Percentiles rank a stretch among this genome's conserved stretches.
Conservation (phyloP, 2,797 vertebrate genomes). For the Poeciliopsis paucimaculata region DNA sequence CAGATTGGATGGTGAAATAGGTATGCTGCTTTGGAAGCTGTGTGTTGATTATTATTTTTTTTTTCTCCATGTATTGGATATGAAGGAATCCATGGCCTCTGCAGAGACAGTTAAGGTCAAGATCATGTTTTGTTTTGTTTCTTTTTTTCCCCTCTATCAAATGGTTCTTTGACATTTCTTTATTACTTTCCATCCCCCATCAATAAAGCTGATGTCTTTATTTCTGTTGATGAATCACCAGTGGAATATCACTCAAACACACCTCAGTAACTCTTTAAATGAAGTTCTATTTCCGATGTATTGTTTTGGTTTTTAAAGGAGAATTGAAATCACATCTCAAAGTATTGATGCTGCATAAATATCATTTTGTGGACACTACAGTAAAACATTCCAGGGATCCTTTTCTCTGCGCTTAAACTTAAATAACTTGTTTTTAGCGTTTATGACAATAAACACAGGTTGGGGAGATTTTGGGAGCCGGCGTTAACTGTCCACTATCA, state of each 20-base stretch:
- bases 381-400: not conserved
- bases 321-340: not conserved
- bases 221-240: not conserved
- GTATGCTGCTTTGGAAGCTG: constrained; percentile 53
- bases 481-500: not conserved
- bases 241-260: not conserved
- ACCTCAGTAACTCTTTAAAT: not conserved
- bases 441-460: not conserved
- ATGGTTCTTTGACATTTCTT: not conserved
- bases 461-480: not conserved
- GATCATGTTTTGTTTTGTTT: constrained; percentile 14
- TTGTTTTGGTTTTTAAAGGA: not conserved
- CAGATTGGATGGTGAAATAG: constrained; percentile 73
- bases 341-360: not conserved
- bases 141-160: not conserved
- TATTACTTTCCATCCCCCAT: not conserved
- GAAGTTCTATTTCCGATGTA: not conserved
- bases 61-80: constrained; percentile 41
- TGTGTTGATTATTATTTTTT: constrained; percentile 67
- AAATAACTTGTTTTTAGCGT: not conserved
- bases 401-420: not conserved
- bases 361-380: not conserved
- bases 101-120: constrained; percentile 65
- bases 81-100: constrained; percentile 54
- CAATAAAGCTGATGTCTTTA: not conserved